phyloP scores from a whole-genome alignment of 1,140 invertebrate genomes.

The Drosophila repleta region DNA sequence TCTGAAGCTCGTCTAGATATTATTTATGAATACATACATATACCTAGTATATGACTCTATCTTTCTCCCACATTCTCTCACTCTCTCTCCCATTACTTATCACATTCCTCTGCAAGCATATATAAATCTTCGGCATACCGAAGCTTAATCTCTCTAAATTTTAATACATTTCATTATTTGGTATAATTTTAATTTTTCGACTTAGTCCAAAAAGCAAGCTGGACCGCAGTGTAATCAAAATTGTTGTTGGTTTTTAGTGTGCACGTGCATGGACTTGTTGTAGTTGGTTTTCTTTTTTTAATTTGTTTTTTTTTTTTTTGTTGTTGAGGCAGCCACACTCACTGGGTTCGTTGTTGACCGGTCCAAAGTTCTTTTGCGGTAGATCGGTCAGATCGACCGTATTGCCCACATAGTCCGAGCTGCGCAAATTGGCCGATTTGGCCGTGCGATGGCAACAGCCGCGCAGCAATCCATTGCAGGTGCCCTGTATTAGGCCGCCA shows the following conservation, averaged over 20 bases:
- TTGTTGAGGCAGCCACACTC: conserved; percentile 84
- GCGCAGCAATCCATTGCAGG: conserved; percentile 92
- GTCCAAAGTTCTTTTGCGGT: conserved; percentile 86
- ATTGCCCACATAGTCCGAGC: conserved; percentile 78
- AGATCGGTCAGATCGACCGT: conserved; percentile 83
- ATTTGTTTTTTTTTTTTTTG: conserved; percentile 15
- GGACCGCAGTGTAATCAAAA: conserved; percentile 17
- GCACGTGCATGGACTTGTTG: conserved; percentile 67
- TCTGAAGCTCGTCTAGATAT: neutral
- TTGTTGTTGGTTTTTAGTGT: conserved; percentile 45
- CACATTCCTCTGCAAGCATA: conserved; percentile 11
- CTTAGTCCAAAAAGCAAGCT: conserved; percentile 20
- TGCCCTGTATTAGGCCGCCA: conserved; percentile 93
- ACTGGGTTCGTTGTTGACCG: conserved; percentile 90
- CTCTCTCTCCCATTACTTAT: neutral
- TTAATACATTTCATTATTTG: neutral
- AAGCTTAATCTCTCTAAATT: neutral
- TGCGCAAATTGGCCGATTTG: conserved; percentile 88
- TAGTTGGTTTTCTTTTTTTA: conserved; percentile 31
- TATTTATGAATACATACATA: neutral
- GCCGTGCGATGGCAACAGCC: conserved; percentile 93
- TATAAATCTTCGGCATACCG: conserved; percentile 3
- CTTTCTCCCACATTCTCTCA: too few species aligned
- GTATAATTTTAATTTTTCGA: neutral
- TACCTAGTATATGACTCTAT: too few species aligned